Base-by-base conservation (phyloP, 1,140 invertebrate species). In the Belonocnema kinseyi region DNA sequence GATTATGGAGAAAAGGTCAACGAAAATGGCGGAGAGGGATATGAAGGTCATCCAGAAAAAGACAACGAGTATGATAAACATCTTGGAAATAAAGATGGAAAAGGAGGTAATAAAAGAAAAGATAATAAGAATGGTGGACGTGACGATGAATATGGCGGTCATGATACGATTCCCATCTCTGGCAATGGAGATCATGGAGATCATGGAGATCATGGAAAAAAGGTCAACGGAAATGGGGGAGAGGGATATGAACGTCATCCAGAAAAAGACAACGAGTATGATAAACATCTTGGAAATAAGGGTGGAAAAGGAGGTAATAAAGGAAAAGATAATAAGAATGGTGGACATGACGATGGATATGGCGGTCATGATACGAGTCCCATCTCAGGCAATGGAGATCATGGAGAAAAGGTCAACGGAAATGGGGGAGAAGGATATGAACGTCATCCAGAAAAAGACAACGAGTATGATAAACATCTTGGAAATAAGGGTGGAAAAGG, bases 301-400 rank as follows among this genome's bases (percentile, higher is more conserved):
- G n/a, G n/a, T n/a, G n/a, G n/a, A n/a, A n/a, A n/a, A n/a, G 66
- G 56, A 21, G 78, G 79, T 8, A 8, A 66, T 19, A 56, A 46
- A 40, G 73, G n/a, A 16, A 46, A 73, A 58, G 54, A 52, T 10
- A 50, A 70, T 21, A 54, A 75, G 17, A 1, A 74, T 26, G 21
- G 21, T 3, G 73, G 54, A 21, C 14, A 58, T 21, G 19, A 58
- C 17, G 77, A 51, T 73, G 70, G 61, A 51, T 19, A 75, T 40
- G 74, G 33, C 56, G 78, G 75, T 52, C 61, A 77, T 33, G 40
- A 58, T 40, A 50, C 26, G 70, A 61, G 54, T 66, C 46, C 72
- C 16, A 17, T 40, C 17, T 33, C 50, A 19, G 58, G n/a, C 40
- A 75, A 56, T 50, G 50, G 46, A 52, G 70, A 14, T 51, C 21